phyloP scores from a whole-genome alignment of 2,888 invertebrate species.

The Argyresthia goedartella region DNA sequence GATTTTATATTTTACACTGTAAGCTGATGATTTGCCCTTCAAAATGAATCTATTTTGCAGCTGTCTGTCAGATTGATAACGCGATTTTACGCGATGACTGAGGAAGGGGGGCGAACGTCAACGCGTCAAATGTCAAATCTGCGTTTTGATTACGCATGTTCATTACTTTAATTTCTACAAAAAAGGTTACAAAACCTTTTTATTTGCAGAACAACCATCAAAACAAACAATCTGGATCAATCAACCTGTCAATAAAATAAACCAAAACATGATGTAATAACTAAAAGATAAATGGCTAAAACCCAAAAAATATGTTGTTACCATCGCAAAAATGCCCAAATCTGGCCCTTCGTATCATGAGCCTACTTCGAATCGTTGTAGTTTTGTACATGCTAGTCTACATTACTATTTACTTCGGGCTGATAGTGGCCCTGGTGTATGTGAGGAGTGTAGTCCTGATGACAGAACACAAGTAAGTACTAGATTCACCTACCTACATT shows the following conservation, averaged over 20 bases:
- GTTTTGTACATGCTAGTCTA: slow-evolving; percentile 43
- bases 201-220: neutral
- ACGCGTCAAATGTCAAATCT: neutral
- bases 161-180: no score
- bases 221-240: neutral
- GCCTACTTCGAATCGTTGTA: slow-evolving; percentile 35
- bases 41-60: neutral
- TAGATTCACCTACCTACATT: no score
- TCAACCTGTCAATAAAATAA: neutral
- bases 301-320: no score
- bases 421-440: slow-evolving; percentile 44
- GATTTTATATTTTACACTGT: no score
- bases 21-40: slow-evolving; percentile 5
- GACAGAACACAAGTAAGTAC: slow-evolving; percentile 28
- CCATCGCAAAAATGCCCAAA: neutral
- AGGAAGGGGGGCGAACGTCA: neutral
- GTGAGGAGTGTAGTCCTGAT: slow-evolving; percentile 29
- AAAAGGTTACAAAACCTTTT: no score
- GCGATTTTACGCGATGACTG: neutral
- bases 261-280: neutral
- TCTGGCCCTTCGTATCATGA: slow-evolving; percentile 25
- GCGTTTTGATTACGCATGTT: no score
- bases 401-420: slow-evolving; percentile 36
- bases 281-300: no score
- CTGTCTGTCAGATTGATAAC: neutral